phyloP scores from a whole-genome alignment of 2,113 vertebrate species.

The Leptocoma aspasia region DNA sequence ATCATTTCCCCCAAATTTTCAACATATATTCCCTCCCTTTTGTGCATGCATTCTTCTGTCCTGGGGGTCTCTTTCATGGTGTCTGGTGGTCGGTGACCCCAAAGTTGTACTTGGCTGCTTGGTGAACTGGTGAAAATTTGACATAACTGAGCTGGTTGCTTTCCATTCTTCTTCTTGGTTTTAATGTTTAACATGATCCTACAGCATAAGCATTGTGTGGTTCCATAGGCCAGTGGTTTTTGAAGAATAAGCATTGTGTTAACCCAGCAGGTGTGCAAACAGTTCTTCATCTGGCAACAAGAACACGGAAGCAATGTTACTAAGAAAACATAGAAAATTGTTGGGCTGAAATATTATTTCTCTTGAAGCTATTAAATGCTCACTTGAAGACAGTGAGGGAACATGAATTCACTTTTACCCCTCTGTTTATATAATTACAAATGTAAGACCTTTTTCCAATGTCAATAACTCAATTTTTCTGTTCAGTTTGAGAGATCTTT shows the following conservation, averaged over 20 bases:
- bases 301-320: neutral
- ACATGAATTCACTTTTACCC: neutral
- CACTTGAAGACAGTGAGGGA: neutral
- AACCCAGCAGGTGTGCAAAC: neutral
- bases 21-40: neutral
- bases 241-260: neutral
- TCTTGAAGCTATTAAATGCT: neutral
- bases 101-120: neutral
- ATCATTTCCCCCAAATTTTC: neutral
- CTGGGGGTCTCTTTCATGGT: neutral
- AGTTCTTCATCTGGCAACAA: neutral
- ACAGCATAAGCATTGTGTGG: neutral
- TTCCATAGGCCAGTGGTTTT: neutral
- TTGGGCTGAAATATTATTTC: neutral
- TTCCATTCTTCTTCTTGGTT: neutral
- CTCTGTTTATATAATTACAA: neutral
- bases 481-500: neutral
- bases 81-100: accelerated
- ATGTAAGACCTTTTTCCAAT: neutral
- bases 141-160: neutral
- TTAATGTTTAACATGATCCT: neutral
- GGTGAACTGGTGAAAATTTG: neutral
- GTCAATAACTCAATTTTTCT: neutral
- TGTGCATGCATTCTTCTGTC: accelerated
- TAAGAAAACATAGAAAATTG: neutral